Percentiles rank a stretch among this genome's conserved stretches.
Evolutionary conservation across 2,113 vertebrate genomes (phyloP).

Genomic region (Pangasianodon gigas): DNA sequence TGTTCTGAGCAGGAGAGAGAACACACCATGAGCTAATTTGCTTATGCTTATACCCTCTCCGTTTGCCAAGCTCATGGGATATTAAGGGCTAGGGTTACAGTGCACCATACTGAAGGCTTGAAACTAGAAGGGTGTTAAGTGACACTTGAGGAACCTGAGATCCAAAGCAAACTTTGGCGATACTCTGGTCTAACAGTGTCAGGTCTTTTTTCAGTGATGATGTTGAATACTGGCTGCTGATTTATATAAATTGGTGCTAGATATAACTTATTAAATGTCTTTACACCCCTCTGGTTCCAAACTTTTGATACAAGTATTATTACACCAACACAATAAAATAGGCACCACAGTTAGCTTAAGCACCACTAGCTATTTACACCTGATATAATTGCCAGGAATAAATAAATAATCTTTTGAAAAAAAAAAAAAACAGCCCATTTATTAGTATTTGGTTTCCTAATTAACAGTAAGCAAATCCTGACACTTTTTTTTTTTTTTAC

Average conservation of each 20-base stretch:
- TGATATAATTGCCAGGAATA: background rate
- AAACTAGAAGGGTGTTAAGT: background rate
- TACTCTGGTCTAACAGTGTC: background rate
- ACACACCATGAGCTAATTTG: background rate
- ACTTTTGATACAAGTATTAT: background rate
- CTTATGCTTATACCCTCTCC: background rate
- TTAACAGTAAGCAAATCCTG: background rate
- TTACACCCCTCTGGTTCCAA: background rate
- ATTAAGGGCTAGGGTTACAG: background rate
- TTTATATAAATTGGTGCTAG: background rate
- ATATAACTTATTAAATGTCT: background rate
- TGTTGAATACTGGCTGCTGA: background rate
- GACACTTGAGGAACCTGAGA: background rate
- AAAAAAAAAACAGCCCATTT: background rate
- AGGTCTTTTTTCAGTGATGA: background rate
- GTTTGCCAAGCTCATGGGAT: background rate
- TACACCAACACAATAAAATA: background rate
- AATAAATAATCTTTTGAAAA: background rate
- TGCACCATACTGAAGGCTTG: background rate
- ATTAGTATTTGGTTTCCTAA: background rate
- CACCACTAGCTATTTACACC: background rate
- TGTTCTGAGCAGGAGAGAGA: constrained; percentile 77
- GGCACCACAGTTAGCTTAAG: background rate
- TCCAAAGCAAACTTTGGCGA: background rate
- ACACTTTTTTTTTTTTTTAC: constrained; percentile 64